Conservation (phyloP, 2,888 invertebrate genomes). For the Drosophila putrida region DNA sequence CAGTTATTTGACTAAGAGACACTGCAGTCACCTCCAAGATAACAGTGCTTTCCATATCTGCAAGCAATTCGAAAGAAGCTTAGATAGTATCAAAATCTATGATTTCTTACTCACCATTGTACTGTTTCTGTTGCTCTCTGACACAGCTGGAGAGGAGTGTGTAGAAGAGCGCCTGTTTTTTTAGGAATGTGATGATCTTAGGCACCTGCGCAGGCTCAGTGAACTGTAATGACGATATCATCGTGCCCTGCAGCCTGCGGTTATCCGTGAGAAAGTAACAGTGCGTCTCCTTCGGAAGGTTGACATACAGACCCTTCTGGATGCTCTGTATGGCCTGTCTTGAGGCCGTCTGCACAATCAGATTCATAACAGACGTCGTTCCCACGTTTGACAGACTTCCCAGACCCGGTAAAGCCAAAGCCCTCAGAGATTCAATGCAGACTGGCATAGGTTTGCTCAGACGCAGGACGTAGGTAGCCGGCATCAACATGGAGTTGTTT, state of each 20-base stretch:
- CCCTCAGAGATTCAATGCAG: conserved; percentile 90
- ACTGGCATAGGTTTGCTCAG: conserved; percentile 95
- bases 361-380: conserved; percentile 82
- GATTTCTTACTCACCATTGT: conserved; percentile 87
- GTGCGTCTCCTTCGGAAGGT: conserved; percentile 96
- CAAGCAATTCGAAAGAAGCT: neutral
- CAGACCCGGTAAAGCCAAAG: conserved; percentile 88
- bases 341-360: conserved; percentile 92
- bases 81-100: neutral
- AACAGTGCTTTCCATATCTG: conserved; percentile 86
- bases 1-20: conserved; percentile 95
- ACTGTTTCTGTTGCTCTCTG: conserved; percentile 90
- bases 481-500: conserved; percentile 94
- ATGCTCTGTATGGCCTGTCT: conserved; percentile 90
- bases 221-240: conserved; percentile 91
- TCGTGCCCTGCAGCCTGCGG: conserved; percentile 87
- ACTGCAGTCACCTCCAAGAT: conserved; percentile 97
- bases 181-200: conserved; percentile 92
- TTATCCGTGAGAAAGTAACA: conserved; percentile 97
- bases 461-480: conserved; percentile 94
- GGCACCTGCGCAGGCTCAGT: conserved; percentile 97
- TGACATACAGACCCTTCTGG: conserved; percentile 94
- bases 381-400: conserved; percentile 76
- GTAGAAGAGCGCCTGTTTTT: conserved; percentile 97
- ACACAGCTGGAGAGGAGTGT: conserved; percentile 95